phyloP scores from a whole-genome alignment of 2,797 vertebrate species.

The Streptopelia turtur region DNA sequence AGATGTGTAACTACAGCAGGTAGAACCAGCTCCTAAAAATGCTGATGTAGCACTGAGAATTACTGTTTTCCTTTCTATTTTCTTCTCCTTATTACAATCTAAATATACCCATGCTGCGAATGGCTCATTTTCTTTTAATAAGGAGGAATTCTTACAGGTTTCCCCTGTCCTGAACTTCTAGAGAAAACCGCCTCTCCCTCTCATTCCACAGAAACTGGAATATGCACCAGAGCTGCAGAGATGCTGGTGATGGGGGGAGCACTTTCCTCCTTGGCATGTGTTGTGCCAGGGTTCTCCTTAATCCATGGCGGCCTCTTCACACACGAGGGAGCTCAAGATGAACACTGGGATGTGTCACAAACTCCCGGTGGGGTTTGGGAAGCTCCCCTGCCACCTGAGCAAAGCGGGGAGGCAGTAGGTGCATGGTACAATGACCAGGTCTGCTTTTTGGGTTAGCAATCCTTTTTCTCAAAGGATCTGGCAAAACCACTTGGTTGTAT shows the following conservation, averaged over 20 bases:
- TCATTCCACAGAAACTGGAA: neutral
- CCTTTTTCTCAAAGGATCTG: neutral
- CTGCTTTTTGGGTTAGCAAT: neutral
- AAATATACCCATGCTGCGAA: neutral
- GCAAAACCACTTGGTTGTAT: neutral
- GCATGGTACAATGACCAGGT: neutral
- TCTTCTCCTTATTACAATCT: neutral
- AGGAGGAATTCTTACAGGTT: neutral
- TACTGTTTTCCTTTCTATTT: neutral
- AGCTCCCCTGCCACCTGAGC: neutral
- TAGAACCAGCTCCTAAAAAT: neutral
- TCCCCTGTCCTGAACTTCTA: neutral
- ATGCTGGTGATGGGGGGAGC: neutral
- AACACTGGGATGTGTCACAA: fast-evolving
- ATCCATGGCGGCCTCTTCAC: fast-evolving
- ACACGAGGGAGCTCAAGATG: fast-evolving
- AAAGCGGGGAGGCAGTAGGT: neutral
- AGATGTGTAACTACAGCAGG: neutral
- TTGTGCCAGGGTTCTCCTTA: neutral
- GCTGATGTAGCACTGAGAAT: neutral
- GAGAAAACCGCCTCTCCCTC: neutral
- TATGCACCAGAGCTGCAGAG: neutral
- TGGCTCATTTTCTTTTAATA: neutral
- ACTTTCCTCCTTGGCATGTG: neutral
- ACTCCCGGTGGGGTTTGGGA: neutral